Conservation (phyloP, 2,888 invertebrate species). For the Oscheius myriophilus region DNA sequence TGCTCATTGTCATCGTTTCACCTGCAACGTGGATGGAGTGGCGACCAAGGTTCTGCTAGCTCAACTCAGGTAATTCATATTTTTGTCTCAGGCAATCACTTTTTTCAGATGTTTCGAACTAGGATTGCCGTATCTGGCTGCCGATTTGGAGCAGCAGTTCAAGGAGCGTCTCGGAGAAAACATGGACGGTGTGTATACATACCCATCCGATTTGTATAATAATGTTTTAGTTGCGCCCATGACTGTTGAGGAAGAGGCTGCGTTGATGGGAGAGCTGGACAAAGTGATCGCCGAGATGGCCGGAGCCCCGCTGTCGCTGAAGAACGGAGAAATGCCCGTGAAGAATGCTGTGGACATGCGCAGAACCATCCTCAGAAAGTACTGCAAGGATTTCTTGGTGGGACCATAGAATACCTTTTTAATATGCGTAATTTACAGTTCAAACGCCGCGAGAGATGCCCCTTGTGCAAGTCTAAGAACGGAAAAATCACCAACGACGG, state of each 20-base stretch:
- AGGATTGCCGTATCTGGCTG: conserved; percentile 81
- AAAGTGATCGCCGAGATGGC: conserved; percentile 26
- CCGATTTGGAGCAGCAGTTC: conserved; percentile 73
- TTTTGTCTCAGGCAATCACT: neutral
- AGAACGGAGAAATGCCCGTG: conserved; percentile 30
- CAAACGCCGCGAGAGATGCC: conserved; percentile 61
- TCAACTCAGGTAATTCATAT: conserved; percentile 74
- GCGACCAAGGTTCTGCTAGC: conserved; percentile 76
- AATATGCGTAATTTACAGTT: conserved; percentile 44
- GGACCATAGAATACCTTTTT: neutral
- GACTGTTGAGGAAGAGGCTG: conserved; percentile 22
- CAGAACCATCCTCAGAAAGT: conserved; percentile 47
- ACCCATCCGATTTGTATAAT: neutral
- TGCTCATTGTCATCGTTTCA: conserved; percentile 72
- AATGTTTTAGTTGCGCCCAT: conserved; percentile 4
- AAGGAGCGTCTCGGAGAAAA: conserved; percentile 30
- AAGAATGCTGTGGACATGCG: conserved; percentile 60
- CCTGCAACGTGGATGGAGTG: conserved; percentile 49
- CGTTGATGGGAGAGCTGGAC: conserved; percentile 29
- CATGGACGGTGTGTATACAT: conserved; percentile 12
- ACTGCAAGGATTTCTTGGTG: conserved; percentile 52
- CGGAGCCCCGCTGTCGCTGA: neutral
- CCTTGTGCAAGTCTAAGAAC: conserved; percentile 63
- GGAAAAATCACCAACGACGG: conserved; percentile 64
- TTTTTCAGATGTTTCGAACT: conserved; percentile 70